A percentile compares a stretch with the other conserved stretches of the same genome.
Evolutionary conservation across 1,140 invertebrate genomes (phyloP).

Genomic region (Pemphigus obesinymphae): DNA sequence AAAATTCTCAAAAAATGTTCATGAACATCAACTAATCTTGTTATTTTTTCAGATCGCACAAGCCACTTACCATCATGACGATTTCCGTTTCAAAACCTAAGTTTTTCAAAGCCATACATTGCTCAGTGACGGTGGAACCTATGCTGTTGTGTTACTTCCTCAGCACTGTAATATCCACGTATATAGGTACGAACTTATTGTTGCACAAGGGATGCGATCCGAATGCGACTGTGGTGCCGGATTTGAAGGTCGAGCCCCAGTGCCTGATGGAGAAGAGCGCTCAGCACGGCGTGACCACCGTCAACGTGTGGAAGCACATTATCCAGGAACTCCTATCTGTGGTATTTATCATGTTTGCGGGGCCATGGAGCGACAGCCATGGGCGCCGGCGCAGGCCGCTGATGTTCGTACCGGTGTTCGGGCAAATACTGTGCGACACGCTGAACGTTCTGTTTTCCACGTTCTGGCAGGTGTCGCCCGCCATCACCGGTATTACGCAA

Average conservation of each 20-base stretch:
- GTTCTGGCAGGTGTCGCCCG: slow-evolving; percentile 10
- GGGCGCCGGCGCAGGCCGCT: slow-evolving; percentile 51
- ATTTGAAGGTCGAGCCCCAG: neutral
- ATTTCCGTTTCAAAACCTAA: neutral
- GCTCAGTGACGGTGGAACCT: slow-evolving; percentile 18
- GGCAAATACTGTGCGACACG: slow-evolving; percentile 16
- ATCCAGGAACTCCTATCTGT: neutral
- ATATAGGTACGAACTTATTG: slow-evolving; percentile 10
- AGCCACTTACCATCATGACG: neutral
- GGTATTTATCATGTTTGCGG: slow-evolving; percentile 45
- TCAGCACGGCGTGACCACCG: slow-evolving; percentile 1
- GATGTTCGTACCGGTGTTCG: slow-evolving; percentile 51
- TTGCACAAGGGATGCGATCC: slow-evolving; percentile 17
- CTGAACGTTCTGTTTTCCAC: neutral
- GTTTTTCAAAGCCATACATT: neutral
- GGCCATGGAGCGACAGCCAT: slow-evolving; percentile 46
- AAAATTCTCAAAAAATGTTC: too few species aligned
- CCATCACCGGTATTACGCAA: neutral
- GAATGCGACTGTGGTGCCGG: neutral
- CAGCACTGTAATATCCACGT: neutral
- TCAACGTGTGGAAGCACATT: slow-evolving; percentile 9
- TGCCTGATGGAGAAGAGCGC: slow-evolving; percentile 6
- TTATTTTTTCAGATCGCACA: too few species aligned
- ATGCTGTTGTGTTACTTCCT: slow-evolving; percentile 8
- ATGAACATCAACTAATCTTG: too few species aligned